A percentile compares a stretch with the other conserved stretches of the same genome.
These are phyloP conservation scores for Anseranas semipalmata DNA, from an alignment of 2,113 vertebrate genomes.

Conservation along the genomic window DNA sequence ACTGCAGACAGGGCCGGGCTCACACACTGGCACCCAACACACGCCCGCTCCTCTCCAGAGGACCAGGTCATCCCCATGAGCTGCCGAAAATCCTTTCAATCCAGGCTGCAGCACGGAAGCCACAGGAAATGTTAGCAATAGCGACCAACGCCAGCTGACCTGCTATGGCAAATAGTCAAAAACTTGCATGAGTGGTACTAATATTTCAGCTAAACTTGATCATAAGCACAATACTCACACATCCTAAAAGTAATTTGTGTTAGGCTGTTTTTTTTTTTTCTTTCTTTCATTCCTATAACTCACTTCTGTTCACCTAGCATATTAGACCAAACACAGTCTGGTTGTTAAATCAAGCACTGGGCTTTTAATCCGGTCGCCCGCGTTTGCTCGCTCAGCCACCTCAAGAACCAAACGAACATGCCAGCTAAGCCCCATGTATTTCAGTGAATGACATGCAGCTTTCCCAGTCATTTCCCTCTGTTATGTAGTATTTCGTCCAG, in stretches of 20 bases:
- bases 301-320: background rate
- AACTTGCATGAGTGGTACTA: rapidly evolving
- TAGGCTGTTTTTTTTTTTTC: background rate
- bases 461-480: background rate
- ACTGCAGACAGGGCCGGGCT: rapidly evolving
- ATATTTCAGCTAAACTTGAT: background rate
- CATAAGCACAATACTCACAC: too few relatives aligned
- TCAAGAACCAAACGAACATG: background rate
- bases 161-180: background rate
- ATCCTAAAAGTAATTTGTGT: background rate
- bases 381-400: rapidly evolving
- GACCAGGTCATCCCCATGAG: rapidly evolving
- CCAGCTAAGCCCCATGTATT: background rate
- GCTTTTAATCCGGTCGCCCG: background rate
- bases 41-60: background rate
- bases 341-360: background rate
- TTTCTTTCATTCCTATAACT: background rate
- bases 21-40: rapidly evolving
- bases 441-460: background rate
- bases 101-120: rapidly evolving
- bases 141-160: rapidly evolving
- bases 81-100: rapidly evolving
- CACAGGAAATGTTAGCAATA: rapidly evolving
- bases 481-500: background rate
- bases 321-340: background rate